A percentile compares a stretch with the other conserved stretches of the same genome.
phyloP scores from a whole-genome alignment of 2,888 invertebrate species.

The Troilus luridus region DNA sequence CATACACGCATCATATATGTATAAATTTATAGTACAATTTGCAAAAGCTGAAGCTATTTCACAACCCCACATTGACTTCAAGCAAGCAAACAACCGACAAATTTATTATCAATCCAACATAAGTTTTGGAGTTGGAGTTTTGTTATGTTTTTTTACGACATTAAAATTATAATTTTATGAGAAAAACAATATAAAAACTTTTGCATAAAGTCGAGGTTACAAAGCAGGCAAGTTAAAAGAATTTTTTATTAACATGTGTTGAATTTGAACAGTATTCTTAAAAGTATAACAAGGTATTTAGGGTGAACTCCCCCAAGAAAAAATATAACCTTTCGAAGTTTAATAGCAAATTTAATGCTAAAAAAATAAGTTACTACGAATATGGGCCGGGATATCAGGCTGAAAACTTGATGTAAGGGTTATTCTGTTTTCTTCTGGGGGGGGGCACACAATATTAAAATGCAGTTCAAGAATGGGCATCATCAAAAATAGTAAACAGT shows the following conservation, averaged over 20 bases:
- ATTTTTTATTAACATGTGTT: not conserved
- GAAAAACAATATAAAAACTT: not conserved
- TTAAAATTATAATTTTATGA: not conserved
- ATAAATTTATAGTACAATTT: conserved; percentile 56
- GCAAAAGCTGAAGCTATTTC: conserved; percentile 64
- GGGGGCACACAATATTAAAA: too few relatives aligned
- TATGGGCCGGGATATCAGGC: too few relatives aligned
- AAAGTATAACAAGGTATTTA: not conserved
- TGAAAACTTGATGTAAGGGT: too few relatives aligned
- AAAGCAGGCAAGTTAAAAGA: not conserved
- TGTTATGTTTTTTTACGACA: not conserved
- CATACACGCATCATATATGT: conserved; percentile 37
- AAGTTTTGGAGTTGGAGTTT: not conserved
- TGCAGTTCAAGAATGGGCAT: not conserved
- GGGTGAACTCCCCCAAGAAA: too few relatives aligned
- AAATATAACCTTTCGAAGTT: too few relatives aligned
- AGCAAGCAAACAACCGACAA: conserved; percentile 58
- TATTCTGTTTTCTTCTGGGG: too few relatives aligned
- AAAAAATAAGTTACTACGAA: too few relatives aligned
- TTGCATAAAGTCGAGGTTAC: conserved; percentile 1
- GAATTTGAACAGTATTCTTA: not conserved
- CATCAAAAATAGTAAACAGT: not conserved
- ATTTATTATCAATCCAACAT: conserved; percentile 39
- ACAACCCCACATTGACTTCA: conserved; percentile 62
- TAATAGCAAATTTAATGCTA: too few relatives aligned